Evolutionary conservation across 1,140 invertebrate species (phyloP), one percentile per base, ranked within the genome.

Genomic region (Meloidogyne floridensis): DNA sequence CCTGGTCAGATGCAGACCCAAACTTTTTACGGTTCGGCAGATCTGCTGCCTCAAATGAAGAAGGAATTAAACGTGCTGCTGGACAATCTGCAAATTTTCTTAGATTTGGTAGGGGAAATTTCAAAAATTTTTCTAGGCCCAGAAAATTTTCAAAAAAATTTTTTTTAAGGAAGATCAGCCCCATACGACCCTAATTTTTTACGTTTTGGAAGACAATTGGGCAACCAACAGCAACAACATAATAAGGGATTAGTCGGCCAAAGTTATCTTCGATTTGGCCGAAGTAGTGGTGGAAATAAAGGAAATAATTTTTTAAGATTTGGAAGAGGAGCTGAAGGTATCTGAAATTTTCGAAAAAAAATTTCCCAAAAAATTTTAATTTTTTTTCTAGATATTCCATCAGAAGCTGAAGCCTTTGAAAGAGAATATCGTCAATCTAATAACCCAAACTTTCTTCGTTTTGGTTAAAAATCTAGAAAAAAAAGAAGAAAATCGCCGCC

Each of bases 371-470:
- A 47, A 47, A 47, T n/a, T 10, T 32, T 53, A n/a, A 43, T 11
- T 56, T 32, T 59, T 70, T 13, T 0, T 65, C 0, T 4, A 70
- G 15, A 56, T 18, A 20, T 9, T 59, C 65, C 3, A 32, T 43
- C 42, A 65, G 77, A 69, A 32, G 59, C 69, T 2, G 65, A 47
- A 72, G 53, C 77, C 11, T 79, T 79, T 18, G 18, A 15, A 51
- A 69, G 77, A 53, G 20, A 79, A n/a, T 65, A 79, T 18, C 77
- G 77, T 20, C 77, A 79, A 69, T 9, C 77, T 13, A 65, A 65
- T 65, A 79, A 79, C 4, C 77, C 77, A 47, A 79, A 79, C n/a
- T 79, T 79, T 70, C 65, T 79, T 5, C 77, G 77, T 42, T 79
- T 79, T 72, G 77, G 77, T 51, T 79, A 71, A 70, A 65, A 32